phyloP scores from a whole-genome alignment of 2,888 invertebrate genomes.

The Cerceris ruficornis region DNA sequence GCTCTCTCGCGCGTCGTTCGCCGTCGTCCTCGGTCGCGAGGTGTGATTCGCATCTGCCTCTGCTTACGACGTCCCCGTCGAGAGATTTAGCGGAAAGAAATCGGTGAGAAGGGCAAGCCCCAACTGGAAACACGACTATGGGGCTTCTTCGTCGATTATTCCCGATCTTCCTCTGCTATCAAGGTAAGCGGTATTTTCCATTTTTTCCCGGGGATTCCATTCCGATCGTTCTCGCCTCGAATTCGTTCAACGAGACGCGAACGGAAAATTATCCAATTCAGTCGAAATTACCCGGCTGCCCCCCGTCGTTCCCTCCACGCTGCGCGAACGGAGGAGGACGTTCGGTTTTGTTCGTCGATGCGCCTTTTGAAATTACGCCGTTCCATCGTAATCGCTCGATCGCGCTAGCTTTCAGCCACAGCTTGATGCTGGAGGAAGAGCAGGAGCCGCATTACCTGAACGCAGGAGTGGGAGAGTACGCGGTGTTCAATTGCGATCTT shows the following conservation, averaged over 20 bases:
- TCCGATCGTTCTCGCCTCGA: neutral
- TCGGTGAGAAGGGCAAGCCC: conserved; percentile 17
- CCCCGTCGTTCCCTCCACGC: conserved; percentile 47
- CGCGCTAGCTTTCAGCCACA: conserved; percentile 71
- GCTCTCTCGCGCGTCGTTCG: conserved; percentile 50
- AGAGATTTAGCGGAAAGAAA: conserved; percentile 1
- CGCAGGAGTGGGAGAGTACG: conserved; percentile 90
- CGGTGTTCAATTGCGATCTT: conserved; percentile 91
- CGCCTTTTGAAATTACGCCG: neutral
- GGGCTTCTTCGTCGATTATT: conserved; percentile 34
- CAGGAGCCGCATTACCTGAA: conserved; percentile 82
- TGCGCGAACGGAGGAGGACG: conserved; percentile 10
- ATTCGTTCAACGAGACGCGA: neutral
- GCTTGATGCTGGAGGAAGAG: conserved; percentile 78
- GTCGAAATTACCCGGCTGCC: conserved; percentile 44
- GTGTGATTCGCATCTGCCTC: conserved; percentile 35
- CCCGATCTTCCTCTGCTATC: conserved; percentile 52
- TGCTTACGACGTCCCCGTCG: conserved; percentile 14
- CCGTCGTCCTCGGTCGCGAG: conserved; percentile 46
- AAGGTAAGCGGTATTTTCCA: conserved; percentile 46
- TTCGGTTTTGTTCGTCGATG: neutral
- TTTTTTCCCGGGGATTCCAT: neutral
- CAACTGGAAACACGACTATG: conserved; percentile 38
- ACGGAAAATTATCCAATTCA: conserved; percentile 56
- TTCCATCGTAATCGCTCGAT: conserved; percentile 4